phyloP scores from a whole-genome alignment of 2,113 vertebrate genomes.

The Phrynocephalus versicolor region DNA sequence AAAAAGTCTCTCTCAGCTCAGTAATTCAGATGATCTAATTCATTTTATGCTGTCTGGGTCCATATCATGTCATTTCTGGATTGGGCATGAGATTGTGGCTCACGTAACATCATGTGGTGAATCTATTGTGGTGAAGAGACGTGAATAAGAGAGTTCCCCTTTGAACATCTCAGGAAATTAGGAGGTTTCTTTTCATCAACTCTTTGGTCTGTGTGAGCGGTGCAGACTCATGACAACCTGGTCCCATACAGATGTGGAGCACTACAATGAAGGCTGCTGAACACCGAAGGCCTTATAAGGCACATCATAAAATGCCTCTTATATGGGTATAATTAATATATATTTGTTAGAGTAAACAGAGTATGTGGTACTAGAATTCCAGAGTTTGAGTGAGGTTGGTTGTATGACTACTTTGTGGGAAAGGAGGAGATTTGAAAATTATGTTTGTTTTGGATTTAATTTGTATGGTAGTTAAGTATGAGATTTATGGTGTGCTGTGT shows the following conservation, averaged over 20 bases:
- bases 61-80: too few species aligned
- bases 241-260: slow-evolving; percentile 4
- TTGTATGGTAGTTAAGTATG: slow-evolving; percentile 65
- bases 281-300: slow-evolving; percentile 15
- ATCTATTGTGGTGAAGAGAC: too few species aligned
- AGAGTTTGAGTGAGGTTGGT: slow-evolving; percentile 59
- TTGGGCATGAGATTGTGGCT: too few species aligned
- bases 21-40: neutral
- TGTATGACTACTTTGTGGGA: slow-evolving; percentile 66
- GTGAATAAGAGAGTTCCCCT: neutral
- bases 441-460: slow-evolving; percentile 77
- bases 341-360: slow-evolving; percentile 43
- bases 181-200: neutral
- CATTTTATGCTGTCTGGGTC: neutral
- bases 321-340: slow-evolving; percentile 49
- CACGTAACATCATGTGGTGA: too few species aligned
- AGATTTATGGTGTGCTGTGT: slow-evolving; percentile 65
- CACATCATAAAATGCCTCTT: slow-evolving; percentile 34
- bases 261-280: too few species aligned
- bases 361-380: slow-evolving; percentile 32
- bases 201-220: neutral
- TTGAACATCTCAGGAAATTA: neutral
- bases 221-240: neutral
- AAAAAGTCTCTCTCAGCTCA: neutral
- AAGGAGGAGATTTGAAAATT: slow-evolving; percentile 67